Conservation (phyloP, 2,888 invertebrate genomes). For the Andrena bicolor region DNA sequence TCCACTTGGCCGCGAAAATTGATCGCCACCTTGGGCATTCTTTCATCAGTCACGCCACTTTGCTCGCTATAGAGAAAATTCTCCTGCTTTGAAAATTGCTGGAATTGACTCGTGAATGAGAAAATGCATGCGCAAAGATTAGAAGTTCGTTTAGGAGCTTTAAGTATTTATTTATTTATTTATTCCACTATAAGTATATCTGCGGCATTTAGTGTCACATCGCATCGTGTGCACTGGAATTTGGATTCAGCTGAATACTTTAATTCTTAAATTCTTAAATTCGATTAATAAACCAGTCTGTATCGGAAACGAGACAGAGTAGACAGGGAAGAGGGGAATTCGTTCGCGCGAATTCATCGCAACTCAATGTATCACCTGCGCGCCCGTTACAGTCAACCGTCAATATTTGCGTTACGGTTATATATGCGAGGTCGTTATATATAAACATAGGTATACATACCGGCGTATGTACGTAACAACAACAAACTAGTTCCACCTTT, state of each 20-base stretch:
- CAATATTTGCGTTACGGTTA: conserved; percentile 56
- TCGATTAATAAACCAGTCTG: too few relatives aligned
- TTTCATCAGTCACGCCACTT: neutral
- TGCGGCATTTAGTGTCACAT: too few relatives aligned
- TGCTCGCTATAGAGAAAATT: neutral
- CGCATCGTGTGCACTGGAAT: too few relatives aligned
- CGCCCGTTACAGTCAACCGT: conserved; percentile 36
- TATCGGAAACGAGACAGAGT: neutral
- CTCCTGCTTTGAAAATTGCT: too few relatives aligned
- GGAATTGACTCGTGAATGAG: too few relatives aligned
- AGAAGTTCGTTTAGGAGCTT: too few relatives aligned
- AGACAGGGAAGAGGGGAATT: neutral
- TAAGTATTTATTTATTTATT: too few relatives aligned
- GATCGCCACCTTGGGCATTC: neutral
- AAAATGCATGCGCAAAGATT: too few relatives aligned
- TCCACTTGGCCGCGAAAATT: neutral
- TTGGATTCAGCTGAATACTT: too few relatives aligned
- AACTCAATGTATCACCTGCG: conserved; percentile 35
- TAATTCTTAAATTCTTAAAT: too few relatives aligned
- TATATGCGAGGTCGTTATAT: conserved; percentile 37
- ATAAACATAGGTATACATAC: conserved; percentile 28
- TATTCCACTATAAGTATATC: too few relatives aligned
- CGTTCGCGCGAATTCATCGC: conserved; percentile 27
- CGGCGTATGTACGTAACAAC: conserved; percentile 17
- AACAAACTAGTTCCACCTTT: conserved; percentile 25